phyloP scores from a whole-genome alignment of 2,888 invertebrate species.

The Campopleginae sp. region DNA sequence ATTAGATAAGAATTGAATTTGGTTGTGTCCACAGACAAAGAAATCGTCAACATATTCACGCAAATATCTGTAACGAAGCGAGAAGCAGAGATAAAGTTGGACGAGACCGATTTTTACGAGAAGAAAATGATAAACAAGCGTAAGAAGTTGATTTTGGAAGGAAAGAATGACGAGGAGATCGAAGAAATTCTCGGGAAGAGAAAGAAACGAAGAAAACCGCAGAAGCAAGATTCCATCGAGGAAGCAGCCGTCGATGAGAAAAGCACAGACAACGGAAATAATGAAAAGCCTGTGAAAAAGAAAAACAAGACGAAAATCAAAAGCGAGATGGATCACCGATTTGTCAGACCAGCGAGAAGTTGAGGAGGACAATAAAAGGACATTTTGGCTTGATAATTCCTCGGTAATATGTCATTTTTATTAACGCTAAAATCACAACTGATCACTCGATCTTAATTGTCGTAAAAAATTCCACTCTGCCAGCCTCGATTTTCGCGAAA shows the following conservation, averaged over 20 bases:
- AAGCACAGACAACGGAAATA: neutral
- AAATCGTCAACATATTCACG: conserved; percentile 95
- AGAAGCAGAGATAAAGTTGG: conserved; percentile 96
- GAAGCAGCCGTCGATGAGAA: neutral
- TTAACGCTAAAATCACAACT: conserved; percentile 56
- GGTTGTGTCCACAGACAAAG: conserved; percentile 87
- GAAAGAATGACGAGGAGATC: conserved; percentile 92
- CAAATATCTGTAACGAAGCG: conserved; percentile 97
- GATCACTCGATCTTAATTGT: conserved; percentile 31
- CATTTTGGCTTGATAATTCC: neutral
- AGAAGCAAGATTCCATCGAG: conserved; percentile 65
- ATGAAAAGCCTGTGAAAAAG: neutral
- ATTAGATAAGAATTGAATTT: too few species aligned
- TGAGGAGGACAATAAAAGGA: conserved; percentile 9
- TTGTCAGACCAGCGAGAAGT: conserved; percentile 32
- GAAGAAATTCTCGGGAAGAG: conserved; percentile 86
- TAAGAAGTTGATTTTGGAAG: conserved; percentile 94
- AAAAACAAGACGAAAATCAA: neutral
- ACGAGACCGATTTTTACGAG: conserved; percentile 96
- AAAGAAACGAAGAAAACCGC: conserved; percentile 77
- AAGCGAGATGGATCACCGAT: conserved; percentile 13
- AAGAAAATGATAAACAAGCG: conserved; percentile 93
- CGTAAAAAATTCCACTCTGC: conserved; percentile 35
- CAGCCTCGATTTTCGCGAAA: neutral
- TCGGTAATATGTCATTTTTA: conserved; percentile 40